Percentiles rank a stretch among this genome's conserved stretches.
These are phyloP conservation scores for Hydropsyche tenuis DNA, from an alignment of 1,140 invertebrate species.

Conservation along the genomic window DNA sequence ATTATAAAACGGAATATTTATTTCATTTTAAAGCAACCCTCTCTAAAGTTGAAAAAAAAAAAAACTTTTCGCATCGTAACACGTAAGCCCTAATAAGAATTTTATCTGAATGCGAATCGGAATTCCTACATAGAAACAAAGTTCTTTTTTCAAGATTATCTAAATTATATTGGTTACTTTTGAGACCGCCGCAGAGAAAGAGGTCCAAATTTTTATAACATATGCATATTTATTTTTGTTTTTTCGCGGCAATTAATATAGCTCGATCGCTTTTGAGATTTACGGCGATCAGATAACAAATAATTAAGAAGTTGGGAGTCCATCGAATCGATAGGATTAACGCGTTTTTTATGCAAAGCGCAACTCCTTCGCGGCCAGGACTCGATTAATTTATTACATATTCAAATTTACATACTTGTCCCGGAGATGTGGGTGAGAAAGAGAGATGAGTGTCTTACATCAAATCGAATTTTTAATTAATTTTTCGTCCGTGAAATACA, in stretches of 20 bases:
- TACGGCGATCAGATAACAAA: constrained; percentile 40
- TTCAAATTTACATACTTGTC: constrained; percentile 33
- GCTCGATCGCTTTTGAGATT: constrained; percentile 30
- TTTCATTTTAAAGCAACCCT: too few relatives aligned
- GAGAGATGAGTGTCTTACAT: constrained; percentile 1
- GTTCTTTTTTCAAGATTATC: not conserved
- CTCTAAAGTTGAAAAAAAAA: not conserved
- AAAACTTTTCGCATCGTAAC: not conserved
- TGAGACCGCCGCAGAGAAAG: not conserved
- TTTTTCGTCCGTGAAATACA: constrained; percentile 17
- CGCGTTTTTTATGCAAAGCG: constrained; percentile 40
- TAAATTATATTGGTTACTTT: constrained; percentile 2
- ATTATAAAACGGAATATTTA: constrained; percentile 4
- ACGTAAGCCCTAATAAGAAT: not conserved
- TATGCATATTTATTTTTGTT: constrained; percentile 1
- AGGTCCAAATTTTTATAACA: not conserved
- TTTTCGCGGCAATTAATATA: constrained; percentile 35
- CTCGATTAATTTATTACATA: constrained; percentile 36
- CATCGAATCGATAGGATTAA: constrained; percentile 37
- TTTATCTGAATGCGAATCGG: not conserved
- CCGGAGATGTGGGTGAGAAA: not conserved
- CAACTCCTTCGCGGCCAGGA: constrained; percentile 26
- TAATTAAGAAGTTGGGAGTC: constrained; percentile 41
- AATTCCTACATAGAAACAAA: not conserved
- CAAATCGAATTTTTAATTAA: constrained; percentile 19